Base-by-base conservation (phyloP, 2,888 invertebrate species). In the Actias luna region DNA sequence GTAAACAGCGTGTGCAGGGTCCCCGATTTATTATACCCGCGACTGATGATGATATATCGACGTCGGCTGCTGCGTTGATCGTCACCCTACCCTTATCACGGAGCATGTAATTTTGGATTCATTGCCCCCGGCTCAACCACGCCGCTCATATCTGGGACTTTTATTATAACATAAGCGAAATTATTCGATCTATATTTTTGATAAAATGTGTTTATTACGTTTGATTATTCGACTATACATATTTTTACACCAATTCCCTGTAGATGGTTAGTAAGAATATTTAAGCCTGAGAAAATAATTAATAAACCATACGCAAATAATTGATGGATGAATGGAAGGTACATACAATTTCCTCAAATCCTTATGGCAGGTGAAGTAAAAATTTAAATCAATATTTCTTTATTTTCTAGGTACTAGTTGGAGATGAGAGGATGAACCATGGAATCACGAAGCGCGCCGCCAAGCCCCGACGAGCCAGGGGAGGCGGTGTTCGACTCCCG, bases 401-500 rank as follows among this genome's bases (percentile, higher is more conserved):
- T 78, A 77, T 66, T 80, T 91, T 85, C 60, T 88, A 92, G 92
- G 84, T 79, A 80, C 78, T 75, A 70, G 78, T 80, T 83, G 84
- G 86, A 71, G 75, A 89, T 88, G 88, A 89, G 79, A 92, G 82
- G 87, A 93, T 93, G 93, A 93, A 84, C 88, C 77, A 93, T 93
- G 93, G 93, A 93, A 89, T 92, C 93, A 85, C 93, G 92, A 77
- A 93, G 93, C 82, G 90, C 93, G 90, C 92, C 93, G 92, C 93
- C 93, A 82, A 90, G 93, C 89, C 93, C 93, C 89, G 93, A 93
- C 83, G 93, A 93, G 80, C 79, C 89, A 75, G 92, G 92, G 89
- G 91, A 90, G 88, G 93, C 92, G 92, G 94, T 96, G 88, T 95
- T 95, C 89, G 96, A 96, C 85, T 95, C 96, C 68, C 96, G 95